phyloP scores from a whole-genome alignment of 2,888 invertebrate genomes.

The Vannuccia rotundouncinata region DNA sequence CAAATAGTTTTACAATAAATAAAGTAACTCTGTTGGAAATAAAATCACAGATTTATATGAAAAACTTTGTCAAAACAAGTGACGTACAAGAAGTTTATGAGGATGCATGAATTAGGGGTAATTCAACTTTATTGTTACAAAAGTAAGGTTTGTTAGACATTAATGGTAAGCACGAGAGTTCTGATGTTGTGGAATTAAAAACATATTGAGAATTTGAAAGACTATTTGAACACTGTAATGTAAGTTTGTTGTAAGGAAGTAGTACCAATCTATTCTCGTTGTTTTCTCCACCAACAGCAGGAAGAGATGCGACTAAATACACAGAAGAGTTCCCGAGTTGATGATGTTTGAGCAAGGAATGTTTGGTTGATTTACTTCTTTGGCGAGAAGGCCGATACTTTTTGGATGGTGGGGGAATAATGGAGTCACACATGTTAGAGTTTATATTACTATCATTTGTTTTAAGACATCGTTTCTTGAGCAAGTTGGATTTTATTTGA shows the following conservation, averaged over 20 bases:
- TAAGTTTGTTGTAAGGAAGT: not conserved
- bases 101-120: not conserved
- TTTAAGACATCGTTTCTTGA: not conserved
- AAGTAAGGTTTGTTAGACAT: not conserved
- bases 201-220: not conserved
- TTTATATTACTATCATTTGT: not conserved
- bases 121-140: not conserved
- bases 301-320: not conserved
- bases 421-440: too few relatives aligned
- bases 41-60: too few relatives aligned
- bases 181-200: not conserved
- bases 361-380: not conserved
- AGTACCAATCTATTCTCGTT: not conserved
- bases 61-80: too few relatives aligned
- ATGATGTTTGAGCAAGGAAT: not conserved
- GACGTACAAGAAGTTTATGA: too few relatives aligned
- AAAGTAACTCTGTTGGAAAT: not conserved
- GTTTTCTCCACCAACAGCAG: not conserved
- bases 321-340: not conserved
- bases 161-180: not conserved
- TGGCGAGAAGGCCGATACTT: not conserved
- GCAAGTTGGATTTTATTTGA: not conserved
- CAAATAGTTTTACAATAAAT: not conserved
- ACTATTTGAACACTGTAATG: not conserved
- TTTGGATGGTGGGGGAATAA: not conserved